Conservation (phyloP, 2,797 vertebrate species). For the Liasis olivaceus region DNA sequence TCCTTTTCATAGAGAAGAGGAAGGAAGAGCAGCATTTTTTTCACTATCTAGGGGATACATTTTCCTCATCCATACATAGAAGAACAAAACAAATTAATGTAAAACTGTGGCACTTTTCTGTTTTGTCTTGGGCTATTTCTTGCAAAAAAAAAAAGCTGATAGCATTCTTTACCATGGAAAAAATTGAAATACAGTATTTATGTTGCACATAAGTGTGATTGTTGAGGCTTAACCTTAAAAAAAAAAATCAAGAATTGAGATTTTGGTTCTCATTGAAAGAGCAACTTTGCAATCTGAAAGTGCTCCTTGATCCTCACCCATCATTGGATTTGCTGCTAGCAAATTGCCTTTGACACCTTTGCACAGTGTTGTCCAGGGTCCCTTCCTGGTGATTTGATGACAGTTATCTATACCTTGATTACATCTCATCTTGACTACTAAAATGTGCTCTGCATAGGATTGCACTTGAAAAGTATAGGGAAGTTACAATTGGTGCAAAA, state of each 20-base stretch:
- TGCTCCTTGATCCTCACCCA: not conserved
- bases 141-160: not conserved
- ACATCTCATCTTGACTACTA: not conserved
- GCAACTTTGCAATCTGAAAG: not conserved
- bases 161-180: not conserved
- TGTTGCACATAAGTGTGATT: too few species aligned
- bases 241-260: not conserved
- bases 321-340: not conserved
- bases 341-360: not conserved
- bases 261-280: not conserved
- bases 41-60: not conserved
- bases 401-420: not conserved
- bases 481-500: not conserved
- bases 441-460: not conserved
- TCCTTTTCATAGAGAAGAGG: not conserved
- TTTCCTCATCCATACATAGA: not conserved
- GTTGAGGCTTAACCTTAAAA: not conserved
- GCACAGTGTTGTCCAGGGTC: not conserved
- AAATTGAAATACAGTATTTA: not conserved
- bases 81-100: not conserved
- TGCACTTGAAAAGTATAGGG: not conserved
- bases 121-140: not conserved
- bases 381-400: not conserved
- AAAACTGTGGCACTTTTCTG: not conserved
- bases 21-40: not conserved